Base-by-base conservation (phyloP, 2,797 vertebrate genomes). In the Acrocephalus scirpaceus region DNA sequence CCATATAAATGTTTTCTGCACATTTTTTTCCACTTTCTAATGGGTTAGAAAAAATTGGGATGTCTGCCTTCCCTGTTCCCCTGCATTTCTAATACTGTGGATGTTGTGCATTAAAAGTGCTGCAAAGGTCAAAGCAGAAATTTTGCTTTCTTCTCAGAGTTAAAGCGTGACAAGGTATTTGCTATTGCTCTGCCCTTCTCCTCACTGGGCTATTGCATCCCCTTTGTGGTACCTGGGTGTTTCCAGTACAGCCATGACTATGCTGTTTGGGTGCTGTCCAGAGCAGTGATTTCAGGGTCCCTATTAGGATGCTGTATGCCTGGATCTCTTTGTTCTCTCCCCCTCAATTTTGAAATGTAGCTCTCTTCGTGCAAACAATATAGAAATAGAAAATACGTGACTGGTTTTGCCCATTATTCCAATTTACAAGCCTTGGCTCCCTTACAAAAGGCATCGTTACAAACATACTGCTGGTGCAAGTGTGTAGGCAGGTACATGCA, bases 291-390 rank as follows among this genome's bases (percentile, higher is more conserved):
- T 93, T 93, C 87, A 86, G 72, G 32, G 70, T 92, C 56, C 32
- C 85, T 69, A 2, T 76, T 21, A 79, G 48, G 22, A 51, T 56
- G 36, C 21, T 83, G 27, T 38, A 5, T 45, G 42, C n/a, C 80
- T 64, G 25, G 23, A 44, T 62, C 51, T 80, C 71, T 96, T 95
- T 80, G 56, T 95, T 94, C 79, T 57, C 21, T 57, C 79, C 51
- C 26, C 40, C 34, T 82, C 7, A 4, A 4, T 87, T 90, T 67
- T 70, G 48, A 67, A 77, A 61, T 12, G 19, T 56, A 50, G 25
- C 38, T 58, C 23, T 73, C 67, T 80, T 83, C 34, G 17, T 32
- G 18, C 44, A 77, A 66, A 48, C 9, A 3, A 48, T 53, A 79
- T 45, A 89, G 69, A 70, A 78, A 67, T 14, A 74, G 29, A 71